Evolutionary conservation across 2,888 invertebrate genomes (phyloP), one percentile per base, ranked within the genome.

Genomic region (Sepiola atlantica): DNA sequence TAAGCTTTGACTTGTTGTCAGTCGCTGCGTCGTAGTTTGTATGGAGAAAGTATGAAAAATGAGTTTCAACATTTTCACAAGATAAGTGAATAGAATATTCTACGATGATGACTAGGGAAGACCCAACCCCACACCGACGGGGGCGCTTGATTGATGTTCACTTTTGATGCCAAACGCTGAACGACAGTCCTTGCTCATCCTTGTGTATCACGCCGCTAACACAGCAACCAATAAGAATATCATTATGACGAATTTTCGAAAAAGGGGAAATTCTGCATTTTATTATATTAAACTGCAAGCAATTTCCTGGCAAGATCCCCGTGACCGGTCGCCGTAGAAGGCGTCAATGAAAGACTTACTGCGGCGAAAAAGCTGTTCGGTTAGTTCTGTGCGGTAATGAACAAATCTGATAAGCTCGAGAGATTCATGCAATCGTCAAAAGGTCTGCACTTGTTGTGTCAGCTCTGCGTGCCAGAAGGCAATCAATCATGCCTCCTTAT

Each of bases 1-100:
- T 77, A 77, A 77, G 77, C n/a, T 77, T 16, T n/a, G 16, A n/a
- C 77, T 77, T 32, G 10, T 32, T 4, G n/a, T 77, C 4, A 18
- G n/a, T 77, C 12, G 12, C 14, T 77, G 77, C 32, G 77, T n/a
- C n/a, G n/a, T 77, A n/a, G n/a, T 77, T 16, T 77, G 77, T 77
- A 77, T 77, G 77, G n/a, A 77, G n/a, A 32, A 77, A n/a, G 14
- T n/a, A 77, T 77, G 77, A 77, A 77, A 32, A 77, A 77, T 77
- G 77, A 77, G 77, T 77, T 32, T 77, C n/a, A n/a, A 77, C 77
- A 77, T 77, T n/a, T 77, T 77, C n/a, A 77, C n/a, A n/a, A n/a
- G 77, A 77, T 77, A 77, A 77, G 77, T 77, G 77, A 77, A 77
- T 18, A n/a, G 77, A 77, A 77, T 77, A 77, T 77, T 18, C 77